phyloP scores from a whole-genome alignment of 2,888 invertebrate species.

The Blastobasis adustella region DNA sequence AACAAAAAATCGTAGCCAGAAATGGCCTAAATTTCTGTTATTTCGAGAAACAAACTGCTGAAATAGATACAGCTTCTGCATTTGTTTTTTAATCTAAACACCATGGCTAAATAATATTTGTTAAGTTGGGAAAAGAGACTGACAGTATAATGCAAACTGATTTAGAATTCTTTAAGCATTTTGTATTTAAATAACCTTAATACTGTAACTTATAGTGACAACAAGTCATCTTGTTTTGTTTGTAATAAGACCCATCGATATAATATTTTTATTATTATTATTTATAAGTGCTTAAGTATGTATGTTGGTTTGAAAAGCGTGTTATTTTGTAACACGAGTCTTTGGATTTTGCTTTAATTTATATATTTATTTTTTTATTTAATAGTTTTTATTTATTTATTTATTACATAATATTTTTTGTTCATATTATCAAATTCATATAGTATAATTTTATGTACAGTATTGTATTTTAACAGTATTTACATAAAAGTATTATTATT shows the following conservation, averaged over 20 bases:
- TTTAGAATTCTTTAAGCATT: too few species aligned
- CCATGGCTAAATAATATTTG: too few species aligned
- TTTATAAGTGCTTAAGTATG: slow-evolving; percentile 26
- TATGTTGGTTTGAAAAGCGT: slow-evolving; percentile 25
- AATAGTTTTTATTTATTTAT: slow-evolving; percentile 15
- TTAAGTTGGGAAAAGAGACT: too few species aligned
- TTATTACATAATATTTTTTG: slow-evolving; percentile 14
- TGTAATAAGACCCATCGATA: slow-evolving; percentile 7
- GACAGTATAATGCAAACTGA: too few species aligned
- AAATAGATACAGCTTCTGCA: too few species aligned
- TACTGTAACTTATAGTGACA: background rate
- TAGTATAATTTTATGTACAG: slow-evolving; percentile 3
- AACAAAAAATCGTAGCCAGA: too few species aligned
- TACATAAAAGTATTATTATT: slow-evolving; percentile 7
- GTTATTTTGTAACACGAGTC: slow-evolving; percentile 35
- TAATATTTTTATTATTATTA: slow-evolving; percentile 2
- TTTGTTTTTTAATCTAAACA: too few species aligned
- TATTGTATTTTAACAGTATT: background rate
- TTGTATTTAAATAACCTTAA: too few species aligned
- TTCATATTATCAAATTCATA: slow-evolving; percentile 8
- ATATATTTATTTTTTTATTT: slow-evolving; percentile 17
- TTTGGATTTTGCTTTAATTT: slow-evolving; percentile 67
- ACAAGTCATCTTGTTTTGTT: slow-evolving; percentile 3
- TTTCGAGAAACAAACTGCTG: too few species aligned
- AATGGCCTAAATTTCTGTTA: too few species aligned